A percentile compares a stretch with the other conserved stretches of the same genome.
phyloP scores from a whole-genome alignment of 1,140 invertebrate genomes.

The Drosophila tropicalis region DNA sequence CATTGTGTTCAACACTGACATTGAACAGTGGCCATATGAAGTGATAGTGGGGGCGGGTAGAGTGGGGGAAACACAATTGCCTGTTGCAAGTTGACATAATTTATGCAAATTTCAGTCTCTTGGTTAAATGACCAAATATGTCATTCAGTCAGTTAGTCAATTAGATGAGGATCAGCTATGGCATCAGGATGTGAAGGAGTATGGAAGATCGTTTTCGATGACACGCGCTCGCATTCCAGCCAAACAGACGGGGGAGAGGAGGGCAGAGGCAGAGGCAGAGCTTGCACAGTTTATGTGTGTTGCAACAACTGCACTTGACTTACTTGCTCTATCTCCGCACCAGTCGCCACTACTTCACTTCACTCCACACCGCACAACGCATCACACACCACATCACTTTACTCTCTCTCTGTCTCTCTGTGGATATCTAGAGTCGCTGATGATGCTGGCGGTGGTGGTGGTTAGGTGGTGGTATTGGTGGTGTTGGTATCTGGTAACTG shows the following conservation, averaged over 20 bases:
- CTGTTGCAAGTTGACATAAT: slow-evolving; percentile 46
- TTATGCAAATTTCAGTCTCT: slow-evolving; percentile 36
- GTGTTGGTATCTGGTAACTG: slow-evolving; percentile 66
- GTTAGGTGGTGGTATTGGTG: slow-evolving; percentile 13
- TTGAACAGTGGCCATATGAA: slow-evolving; percentile 56
- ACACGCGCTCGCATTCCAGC: slow-evolving; percentile 62
- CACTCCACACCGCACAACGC: not conserved
- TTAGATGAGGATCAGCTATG: slow-evolving; percentile 51
- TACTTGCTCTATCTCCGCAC: slow-evolving; percentile 49
- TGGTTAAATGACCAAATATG: slow-evolving; percentile 11
- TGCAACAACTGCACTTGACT: slow-evolving; percentile 70
- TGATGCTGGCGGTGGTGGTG: not conserved
- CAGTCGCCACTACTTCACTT: no score
- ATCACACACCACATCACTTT: not conserved
- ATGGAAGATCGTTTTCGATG: slow-evolving; percentile 36
- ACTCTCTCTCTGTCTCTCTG: slow-evolving; percentile 8
- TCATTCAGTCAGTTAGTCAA: slow-evolving; percentile 26
- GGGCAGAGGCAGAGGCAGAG: not conserved
- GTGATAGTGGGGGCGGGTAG: not conserved
- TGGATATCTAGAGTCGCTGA: slow-evolving; percentile 15
- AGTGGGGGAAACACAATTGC: not conserved
- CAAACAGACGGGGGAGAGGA: slow-evolving; percentile 22
- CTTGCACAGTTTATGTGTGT: slow-evolving; percentile 27
- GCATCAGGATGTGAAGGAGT: slow-evolving; percentile 25
- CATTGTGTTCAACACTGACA: slow-evolving; percentile 61